phyloP scores from a whole-genome alignment of 2,113 vertebrate genomes.

The Cygnus buccinator region DNA sequence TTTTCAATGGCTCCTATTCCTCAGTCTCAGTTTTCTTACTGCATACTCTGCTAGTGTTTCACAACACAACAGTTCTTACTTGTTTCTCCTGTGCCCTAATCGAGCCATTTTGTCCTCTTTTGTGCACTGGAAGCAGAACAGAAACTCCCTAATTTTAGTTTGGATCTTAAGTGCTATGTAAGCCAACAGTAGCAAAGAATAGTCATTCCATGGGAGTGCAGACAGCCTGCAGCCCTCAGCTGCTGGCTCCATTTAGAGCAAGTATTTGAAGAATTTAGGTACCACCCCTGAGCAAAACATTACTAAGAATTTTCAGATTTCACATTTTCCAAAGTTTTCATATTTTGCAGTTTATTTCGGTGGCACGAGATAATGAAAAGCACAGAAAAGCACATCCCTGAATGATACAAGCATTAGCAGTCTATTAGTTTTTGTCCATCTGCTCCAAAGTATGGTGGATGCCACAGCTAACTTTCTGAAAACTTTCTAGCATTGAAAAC shows the following conservation, averaged over 20 bases:
- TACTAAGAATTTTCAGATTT: not conserved
- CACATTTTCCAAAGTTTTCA: not conserved
- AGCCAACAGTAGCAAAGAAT: not conserved
- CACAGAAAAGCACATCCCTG: not conserved
- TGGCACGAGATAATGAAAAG: not conserved
- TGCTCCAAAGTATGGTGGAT: not conserved
- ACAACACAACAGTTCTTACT: not conserved
- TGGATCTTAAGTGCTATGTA: not conserved
- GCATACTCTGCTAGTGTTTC: not conserved
- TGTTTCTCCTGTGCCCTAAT: not conserved
- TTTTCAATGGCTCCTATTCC: not conserved
- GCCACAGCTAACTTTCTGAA: not conserved
- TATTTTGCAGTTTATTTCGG: not conserved
- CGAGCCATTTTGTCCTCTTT: not conserved
- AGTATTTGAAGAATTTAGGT: conserved; percentile 37
- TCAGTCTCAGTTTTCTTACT: not conserved
- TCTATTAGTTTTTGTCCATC: not conserved
- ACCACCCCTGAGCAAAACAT: not conserved
- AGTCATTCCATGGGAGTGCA: not conserved
- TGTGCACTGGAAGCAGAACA: not conserved
- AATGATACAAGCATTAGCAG: not conserved
- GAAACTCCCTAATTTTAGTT: not conserved
- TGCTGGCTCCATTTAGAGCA: not conserved
- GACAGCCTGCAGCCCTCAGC: not conserved
- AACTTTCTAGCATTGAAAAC: not conserved